phyloP scores from a whole-genome alignment of 2,888 invertebrate genomes.

The Cosmopolites sordidus region DNA sequence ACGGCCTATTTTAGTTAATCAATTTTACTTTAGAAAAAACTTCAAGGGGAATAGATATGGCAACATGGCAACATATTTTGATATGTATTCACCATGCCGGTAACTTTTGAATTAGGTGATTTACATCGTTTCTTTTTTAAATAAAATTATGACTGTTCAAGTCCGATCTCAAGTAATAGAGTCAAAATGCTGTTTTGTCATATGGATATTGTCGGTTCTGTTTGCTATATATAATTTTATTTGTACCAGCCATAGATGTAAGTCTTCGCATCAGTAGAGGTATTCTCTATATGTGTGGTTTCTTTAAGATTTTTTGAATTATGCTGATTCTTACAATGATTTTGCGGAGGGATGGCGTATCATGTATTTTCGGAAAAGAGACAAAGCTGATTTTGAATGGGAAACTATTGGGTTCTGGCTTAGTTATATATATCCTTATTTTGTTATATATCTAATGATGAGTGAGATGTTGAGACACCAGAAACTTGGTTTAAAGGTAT shows the following conservation, averaged over 20 bases:
- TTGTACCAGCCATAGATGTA: slow-evolving; percentile 9
- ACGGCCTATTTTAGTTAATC: no score
- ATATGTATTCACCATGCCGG: no score
- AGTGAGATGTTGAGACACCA: slow-evolving; percentile 51
- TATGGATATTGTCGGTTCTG: slow-evolving; percentile 17
- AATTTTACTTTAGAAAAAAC: no score
- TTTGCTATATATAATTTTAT: slow-evolving; percentile 18
- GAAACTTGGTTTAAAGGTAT: neutral
- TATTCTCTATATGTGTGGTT: slow-evolving; percentile 1
- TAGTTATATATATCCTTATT: slow-evolving; percentile 53
- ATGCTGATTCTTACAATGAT: slow-evolving; percentile 50
- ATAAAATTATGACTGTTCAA: no score
- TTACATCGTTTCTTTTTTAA: no score
- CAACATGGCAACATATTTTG: no score
- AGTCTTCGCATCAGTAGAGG: neutral
- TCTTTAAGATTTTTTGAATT: slow-evolving; percentile 46
- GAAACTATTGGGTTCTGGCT: slow-evolving; percentile 58
- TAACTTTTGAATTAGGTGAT: no score
- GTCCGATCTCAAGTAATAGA: slow-evolving; percentile 4
- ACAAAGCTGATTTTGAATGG: slow-evolving; percentile 71
- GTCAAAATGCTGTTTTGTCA: slow-evolving; percentile 7
- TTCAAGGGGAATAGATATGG: no score
- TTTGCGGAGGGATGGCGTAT: slow-evolving; percentile 57
- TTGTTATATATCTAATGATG: slow-evolving; percentile 53
- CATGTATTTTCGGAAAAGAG: slow-evolving; percentile 53